A percentile compares a stretch with the other conserved stretches of the same genome.
phyloP scores from a whole-genome alignment of 2,888 invertebrate genomes.

The Crematogaster levior region DNA sequence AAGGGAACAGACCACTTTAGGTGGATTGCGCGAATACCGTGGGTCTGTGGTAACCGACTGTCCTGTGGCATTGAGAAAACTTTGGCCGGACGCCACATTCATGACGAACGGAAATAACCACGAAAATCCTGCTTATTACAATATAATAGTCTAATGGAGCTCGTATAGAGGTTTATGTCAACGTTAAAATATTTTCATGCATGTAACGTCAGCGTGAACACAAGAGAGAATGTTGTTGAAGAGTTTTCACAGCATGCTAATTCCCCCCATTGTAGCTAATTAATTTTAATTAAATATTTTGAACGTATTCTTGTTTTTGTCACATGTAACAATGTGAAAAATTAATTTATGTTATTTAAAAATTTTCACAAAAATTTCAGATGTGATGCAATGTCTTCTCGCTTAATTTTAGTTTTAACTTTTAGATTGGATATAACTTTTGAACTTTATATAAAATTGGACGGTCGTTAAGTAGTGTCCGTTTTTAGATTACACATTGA shows the following conservation, averaged over 20 bases:
- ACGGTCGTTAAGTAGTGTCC: too few species aligned
- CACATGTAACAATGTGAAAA: not conserved
- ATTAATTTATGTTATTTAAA: not conserved
- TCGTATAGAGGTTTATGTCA: slow-evolving; percentile 40
- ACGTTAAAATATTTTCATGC: slow-evolving; percentile 23
- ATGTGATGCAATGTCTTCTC: not conserved
- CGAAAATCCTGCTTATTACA: slow-evolving; percentile 27
- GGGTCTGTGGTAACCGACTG: slow-evolving; percentile 23
- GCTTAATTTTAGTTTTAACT: not conserved
- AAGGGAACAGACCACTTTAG: slow-evolving; percentile 42
- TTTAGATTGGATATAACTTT: too few species aligned
- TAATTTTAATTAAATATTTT: not conserved
- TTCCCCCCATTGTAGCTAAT: not conserved
- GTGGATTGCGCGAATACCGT: slow-evolving; percentile 32
- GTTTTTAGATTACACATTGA: too few species aligned
- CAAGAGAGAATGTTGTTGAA: not conserved
- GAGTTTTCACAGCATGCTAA: not conserved
- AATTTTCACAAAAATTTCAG: not conserved
- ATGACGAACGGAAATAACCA: slow-evolving; percentile 34
- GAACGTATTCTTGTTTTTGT: not conserved
- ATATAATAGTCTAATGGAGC: not conserved
- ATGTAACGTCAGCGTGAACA: not conserved
- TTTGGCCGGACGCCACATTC: slow-evolving; percentile 74
- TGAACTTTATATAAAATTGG: too few species aligned
- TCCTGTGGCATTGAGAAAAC: slow-evolving; percentile 61